Base-by-base conservation (phyloP, 2,797 vertebrate genomes). In the Cirrhinus molitorella region DNA sequence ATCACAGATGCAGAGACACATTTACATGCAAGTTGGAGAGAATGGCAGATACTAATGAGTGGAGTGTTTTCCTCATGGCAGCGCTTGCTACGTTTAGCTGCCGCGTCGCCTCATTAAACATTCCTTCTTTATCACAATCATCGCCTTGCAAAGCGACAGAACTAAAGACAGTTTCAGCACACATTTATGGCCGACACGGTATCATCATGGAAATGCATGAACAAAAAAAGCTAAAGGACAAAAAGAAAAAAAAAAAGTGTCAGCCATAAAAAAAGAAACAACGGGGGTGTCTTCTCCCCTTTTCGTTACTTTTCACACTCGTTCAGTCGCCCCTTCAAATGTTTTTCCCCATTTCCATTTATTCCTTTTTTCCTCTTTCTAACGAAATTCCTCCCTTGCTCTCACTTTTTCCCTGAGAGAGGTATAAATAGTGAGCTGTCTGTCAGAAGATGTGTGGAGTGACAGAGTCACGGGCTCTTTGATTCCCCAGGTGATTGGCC, bases 401-500 rank as follows among this genome's bases (percentile, higher is more conserved):
- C 73, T 89, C 81, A 59, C 0, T 61, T 45, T 76, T 40, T 85
- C 49, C 65, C 75, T 25, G 10, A 76, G 53, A 40, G 74, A 82
- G 75, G 79, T 83, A 85, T 85, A 85, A 86, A 89, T 89, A 85
- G 81, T 82, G 51, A 65, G 71, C 61, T 85, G 85, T 72, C 82
- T 86, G 81, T 83, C 76, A 85, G 70, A 74, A 83, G 49, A 65
- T 85, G 28, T 45, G 72, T 70, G 49, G 77, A 81, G 59, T 87
- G 84, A 88, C 80, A 80, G 81, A 82, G 65, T 90, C 70, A 72
- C 75, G 28, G 68, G 76, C 82, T 87, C 85, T 86, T 87, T 89
- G 88, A 90, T 88, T 88, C 81, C 76, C 71, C 37, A 68, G 84
- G 68, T 86, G 89, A 88, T 87, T 88, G 81, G 84, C 65, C 73